Evolutionary conservation across 2,888 invertebrate genomes (phyloP), one percentile per base, ranked within the genome.

Genomic region (Hemaris fuciformis): DNA sequence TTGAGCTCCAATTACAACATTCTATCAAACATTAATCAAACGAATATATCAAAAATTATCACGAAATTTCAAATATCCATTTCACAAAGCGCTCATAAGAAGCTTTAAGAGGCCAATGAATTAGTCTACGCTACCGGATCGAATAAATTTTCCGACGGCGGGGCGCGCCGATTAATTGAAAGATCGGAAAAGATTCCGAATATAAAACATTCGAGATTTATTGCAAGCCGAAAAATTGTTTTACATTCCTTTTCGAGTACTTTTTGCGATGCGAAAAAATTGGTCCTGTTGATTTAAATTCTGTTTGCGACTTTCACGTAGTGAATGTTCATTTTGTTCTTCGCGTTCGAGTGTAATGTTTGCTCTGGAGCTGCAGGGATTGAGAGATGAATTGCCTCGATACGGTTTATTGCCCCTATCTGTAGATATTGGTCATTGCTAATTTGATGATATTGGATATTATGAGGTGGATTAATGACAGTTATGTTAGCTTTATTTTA

Each of bases 91-190:
- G 38, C 38, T n/a, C 27, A 53, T 31, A 27, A 31, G 53, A 15
- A 53, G 53, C 31, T 38, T 53, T 53, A 53, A 53, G 38, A 60
- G 38, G 25, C 41, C 41, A 41, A 59, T 48, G 57, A 61, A 57
- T 61, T 61, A 46, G 45, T 45, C 22, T 20, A 22, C 34, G n/a
- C 45, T 46, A 27, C 45, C 56, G 20, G 45, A 46, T 57, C 31
- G 69, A 64, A 69, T 69, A 68, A 73, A 74, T 61, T 71, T 73
- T 66, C 65, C 61, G n/a, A n/a, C n/a, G n/a, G 59, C 63, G 66
- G 67, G 67, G 69, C 18, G 57, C 73, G 67, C 65, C 69, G 75
- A 73, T 75, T 75, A 75, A 74, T 73, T 73, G 70, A 72, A 75
- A 75, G 70, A 74, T 70, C 71, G 74, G 69, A 73, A 74, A 71